phyloP scores from a whole-genome alignment of 2,797 vertebrate species.

The Sandelia bainsii region DNA sequence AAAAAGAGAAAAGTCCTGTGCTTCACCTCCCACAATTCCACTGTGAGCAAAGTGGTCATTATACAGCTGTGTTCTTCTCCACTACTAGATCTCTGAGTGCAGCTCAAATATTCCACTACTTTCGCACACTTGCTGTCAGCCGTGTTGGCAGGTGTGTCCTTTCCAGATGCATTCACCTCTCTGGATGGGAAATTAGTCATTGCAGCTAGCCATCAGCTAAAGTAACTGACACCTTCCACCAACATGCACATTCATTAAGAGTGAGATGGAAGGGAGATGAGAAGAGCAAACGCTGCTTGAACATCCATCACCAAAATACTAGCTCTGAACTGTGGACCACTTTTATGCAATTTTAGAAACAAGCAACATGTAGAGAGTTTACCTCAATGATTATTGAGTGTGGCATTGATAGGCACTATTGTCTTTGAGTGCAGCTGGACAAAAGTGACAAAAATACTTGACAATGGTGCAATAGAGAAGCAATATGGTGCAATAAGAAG shows the following conservation, averaged over 20 bases:
- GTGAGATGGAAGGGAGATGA: conserved; percentile 56
- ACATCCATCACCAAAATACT: conserved; percentile 28
- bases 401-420: neutral
- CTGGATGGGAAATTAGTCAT: conserved; percentile 77
- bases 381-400: neutral
- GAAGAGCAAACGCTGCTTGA: conserved; percentile 38
- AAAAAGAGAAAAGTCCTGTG: conserved; percentile 68
- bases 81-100: conserved; percentile 64
- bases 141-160: conserved; percentile 84
- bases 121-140: conserved; percentile 78
- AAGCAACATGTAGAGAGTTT: neutral
- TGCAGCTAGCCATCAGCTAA: conserved; percentile 72
- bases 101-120: conserved; percentile 81
- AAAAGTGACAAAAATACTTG: neutral
- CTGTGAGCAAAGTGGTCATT: conserved; percentile 82
- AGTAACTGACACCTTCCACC: conserved; percentile 68
- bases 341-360: conserved; percentile 14
- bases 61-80: conserved; percentile 69
- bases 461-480: neutral
- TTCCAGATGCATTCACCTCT: conserved; percentile 76
- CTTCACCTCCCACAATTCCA: conserved; percentile 73
- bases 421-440: neutral
- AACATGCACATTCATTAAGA: conserved; percentile 77
- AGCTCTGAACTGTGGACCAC: neutral
- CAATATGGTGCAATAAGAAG: neutral